Evolutionary conservation across 2,113 vertebrate species (phyloP).

Genomic region (Sceloporus tristichus): DNA sequence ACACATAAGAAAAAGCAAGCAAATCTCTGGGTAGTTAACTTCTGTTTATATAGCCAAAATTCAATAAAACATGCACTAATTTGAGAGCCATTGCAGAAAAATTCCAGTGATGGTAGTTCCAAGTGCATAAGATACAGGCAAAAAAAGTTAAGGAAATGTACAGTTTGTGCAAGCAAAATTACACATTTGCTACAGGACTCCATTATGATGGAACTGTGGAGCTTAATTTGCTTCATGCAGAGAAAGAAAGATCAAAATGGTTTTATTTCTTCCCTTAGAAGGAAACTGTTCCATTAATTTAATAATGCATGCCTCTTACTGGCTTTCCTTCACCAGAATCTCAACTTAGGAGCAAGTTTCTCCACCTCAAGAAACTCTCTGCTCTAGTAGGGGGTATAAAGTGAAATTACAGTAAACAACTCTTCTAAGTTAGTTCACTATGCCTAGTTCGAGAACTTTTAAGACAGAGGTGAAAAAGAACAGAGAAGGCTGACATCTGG

Average conservation of each 20-base stretch:
- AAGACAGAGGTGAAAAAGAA: background rate
- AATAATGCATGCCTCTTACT: constrained; percentile 37
- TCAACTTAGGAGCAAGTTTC: constrained; percentile 3
- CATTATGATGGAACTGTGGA: constrained; percentile 37
- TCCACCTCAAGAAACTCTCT: constrained; percentile 13
- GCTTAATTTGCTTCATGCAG: constrained; percentile 39
- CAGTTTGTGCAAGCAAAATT: constrained; percentile 25
- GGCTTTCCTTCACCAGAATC: constrained; percentile 5
- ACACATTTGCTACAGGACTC: constrained; percentile 42
- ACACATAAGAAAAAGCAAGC: constrained; percentile 13
- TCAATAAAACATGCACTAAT: background rate
- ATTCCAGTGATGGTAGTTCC: background rate
- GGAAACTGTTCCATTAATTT: constrained; percentile 45
- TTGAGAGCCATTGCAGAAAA: background rate
- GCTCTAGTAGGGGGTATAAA: background rate
- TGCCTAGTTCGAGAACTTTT: background rate
- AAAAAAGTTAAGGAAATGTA: background rate
- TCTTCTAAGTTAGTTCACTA: background rate
- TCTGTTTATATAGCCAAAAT: background rate
- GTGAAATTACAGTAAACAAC: background rate
- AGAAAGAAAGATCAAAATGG: constrained; percentile 56
- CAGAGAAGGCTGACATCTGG: background rate
- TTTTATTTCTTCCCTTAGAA: constrained; percentile 37
- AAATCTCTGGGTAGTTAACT: too few species aligned
- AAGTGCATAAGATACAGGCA: background rate